Conservation (phyloP, 2,113 vertebrate genomes). For the Siphamia tubifer region DNA sequence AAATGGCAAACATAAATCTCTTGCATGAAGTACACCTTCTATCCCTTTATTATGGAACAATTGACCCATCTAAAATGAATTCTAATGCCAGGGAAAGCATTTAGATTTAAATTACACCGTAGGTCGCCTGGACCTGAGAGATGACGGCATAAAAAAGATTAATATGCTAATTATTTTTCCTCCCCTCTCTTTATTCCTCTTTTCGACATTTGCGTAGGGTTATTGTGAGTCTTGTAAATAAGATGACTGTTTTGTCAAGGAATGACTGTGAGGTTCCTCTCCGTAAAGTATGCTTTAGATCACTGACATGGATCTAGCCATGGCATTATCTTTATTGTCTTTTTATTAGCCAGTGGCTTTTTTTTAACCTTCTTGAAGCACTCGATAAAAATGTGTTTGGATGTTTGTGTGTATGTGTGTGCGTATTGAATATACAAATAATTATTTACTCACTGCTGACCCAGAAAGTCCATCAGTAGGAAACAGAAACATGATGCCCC, state of each 20-base stretch:
- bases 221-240: slow-evolving; percentile 99
- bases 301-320: slow-evolving; percentile 89
- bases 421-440: slow-evolving; percentile 56
- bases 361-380: slow-evolving; percentile 80
- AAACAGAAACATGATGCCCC: slow-evolving; percentile 40
- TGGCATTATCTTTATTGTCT: slow-evolving; percentile 89
- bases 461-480: slow-evolving; percentile 64
- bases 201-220: slow-evolving; percentile 94
- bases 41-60: slow-evolving; percentile 99
- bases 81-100: slow-evolving; percentile 99
- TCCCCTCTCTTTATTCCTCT: slow-evolving; percentile 92
- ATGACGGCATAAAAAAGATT: slow-evolving; percentile 99
- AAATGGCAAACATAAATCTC: slow-evolving; percentile 99
- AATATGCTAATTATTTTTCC: slow-evolving; percentile 99
- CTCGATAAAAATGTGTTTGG: slow-evolving; percentile 65
- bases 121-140: slow-evolving; percentile 97
- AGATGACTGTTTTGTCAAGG: slow-evolving; percentile 98
- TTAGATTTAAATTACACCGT: slow-evolving; percentile 99
- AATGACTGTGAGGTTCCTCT: slow-evolving; percentile 88
- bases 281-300: slow-evolving; percentile 82
- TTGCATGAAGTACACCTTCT: slow-evolving; percentile 99
- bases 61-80: slow-evolving; percentile 99
- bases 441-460: slow-evolving; percentile 64
- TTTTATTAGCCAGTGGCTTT: slow-evolving; percentile 84
- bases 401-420: slow-evolving; percentile 3